A percentile compares a stretch with the other conserved stretches of the same genome.
Evolutionary conservation across 2,113 vertebrate species (phyloP).

Genomic region (Stictonetta naevosa): DNA sequence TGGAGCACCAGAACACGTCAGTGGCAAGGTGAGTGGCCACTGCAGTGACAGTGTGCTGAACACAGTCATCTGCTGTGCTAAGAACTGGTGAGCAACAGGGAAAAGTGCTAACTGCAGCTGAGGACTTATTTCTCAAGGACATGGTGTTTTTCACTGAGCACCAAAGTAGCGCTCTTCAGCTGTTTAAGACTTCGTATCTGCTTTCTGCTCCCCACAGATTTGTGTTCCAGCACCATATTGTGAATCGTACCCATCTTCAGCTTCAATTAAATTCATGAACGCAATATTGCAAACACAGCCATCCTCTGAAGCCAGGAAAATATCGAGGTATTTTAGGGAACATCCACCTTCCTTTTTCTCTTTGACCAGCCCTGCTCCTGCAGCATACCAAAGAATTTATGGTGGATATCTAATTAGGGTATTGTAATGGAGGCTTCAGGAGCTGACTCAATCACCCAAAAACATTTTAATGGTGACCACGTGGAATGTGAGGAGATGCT

Average conservation of each 20-base stretch:
- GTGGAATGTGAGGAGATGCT: not conserved
- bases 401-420: not conserved
- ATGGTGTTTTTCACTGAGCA: conserved; percentile 36
- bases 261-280: conserved; percentile 52
- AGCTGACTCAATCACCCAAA: not conserved
- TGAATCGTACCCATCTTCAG: conserved; percentile 57
- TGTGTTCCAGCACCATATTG: conserved; percentile 64
- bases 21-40: not conserved
- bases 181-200: conserved; percentile 37
- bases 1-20: not conserved
- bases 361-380: not conserved
- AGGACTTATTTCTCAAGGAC: conserved; percentile 47
- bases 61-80: not conserved
- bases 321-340: conserved; percentile 27
- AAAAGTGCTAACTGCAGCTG: not conserved
- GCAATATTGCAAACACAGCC: conserved; percentile 14
- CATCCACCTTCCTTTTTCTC: not conserved
- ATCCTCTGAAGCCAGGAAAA: not conserved
- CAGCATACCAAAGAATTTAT: not conserved
- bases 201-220: conserved; percentile 52
- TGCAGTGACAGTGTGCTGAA: not conserved
- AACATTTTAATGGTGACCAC: not conserved
- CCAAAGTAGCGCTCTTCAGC: conserved; percentile 15
- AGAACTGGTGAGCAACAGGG: not conserved
- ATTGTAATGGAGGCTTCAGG: not conserved